Base-by-base conservation (phyloP, 2,888 invertebrate species). In the Ormyrus thymus region DNA sequence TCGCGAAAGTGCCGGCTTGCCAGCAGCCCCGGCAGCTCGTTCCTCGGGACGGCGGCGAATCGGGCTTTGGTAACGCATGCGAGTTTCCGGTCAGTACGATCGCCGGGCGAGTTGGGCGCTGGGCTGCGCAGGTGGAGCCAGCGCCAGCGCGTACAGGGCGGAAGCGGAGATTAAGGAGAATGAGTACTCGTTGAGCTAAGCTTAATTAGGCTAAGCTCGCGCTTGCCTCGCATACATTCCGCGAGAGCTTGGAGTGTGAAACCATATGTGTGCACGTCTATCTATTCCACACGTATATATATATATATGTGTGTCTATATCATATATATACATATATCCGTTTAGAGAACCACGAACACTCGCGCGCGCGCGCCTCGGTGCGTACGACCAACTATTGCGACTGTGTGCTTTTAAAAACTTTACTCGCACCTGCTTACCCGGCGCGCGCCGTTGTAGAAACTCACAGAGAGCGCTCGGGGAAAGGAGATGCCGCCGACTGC, bases 121-220 rank as follows among this genome's bases (percentile, higher is more conserved):
- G 45, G 43, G 69, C 29, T 29, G 29, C 29, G 4, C 29, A 29
- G 29, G 29, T 29, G 29, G 29, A 29, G 29, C 29, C 29, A 0
- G 29, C n/a, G 11, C 15, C 15, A 56, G 8, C 15, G n/a, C 56
- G 51, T 68, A 7, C 8, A 73, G 29, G 61, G 70, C 78, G 81
- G 75, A 82, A 59, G 69, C 73, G 84, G 85, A 86, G 85, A 86
- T 85, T 84, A 83, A 83, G 83, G 85, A 83, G 87, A 87, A 87
- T 86, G 88, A 87, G 87, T 86, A 87, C 86, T 88, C 87, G 87
- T 86, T 84, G 83, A 85, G 86, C 86, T 85, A 81, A 86, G 88
- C 88, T 87, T 89, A 83, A 83, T 84, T 79, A 89, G 87, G 86
- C 86, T 89, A 89, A 89, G 88, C 88, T 87, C 84, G 84, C 85